A percentile compares a stretch with the other conserved stretches of the same genome.
Conservation (phyloP, 2,113 vertebrate genomes). For the Cervus canadensis region DNA sequence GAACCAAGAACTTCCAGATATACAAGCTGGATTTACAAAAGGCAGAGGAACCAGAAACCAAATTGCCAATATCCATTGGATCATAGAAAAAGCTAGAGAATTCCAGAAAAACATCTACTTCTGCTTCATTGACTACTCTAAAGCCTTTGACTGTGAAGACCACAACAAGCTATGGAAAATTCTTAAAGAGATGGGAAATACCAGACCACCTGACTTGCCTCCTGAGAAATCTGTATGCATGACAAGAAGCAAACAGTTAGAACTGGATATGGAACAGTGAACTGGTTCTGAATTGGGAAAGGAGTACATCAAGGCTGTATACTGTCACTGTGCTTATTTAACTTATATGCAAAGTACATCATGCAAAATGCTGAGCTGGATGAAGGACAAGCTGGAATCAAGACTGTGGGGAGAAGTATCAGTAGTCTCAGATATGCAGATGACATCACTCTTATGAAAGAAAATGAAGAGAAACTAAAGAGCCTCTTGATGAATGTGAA, state of each 20-base stretch:
- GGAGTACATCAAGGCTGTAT: background rate
- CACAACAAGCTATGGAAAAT: background rate
- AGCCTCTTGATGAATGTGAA: background rate
- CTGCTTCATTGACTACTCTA: background rate
- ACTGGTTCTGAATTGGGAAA: background rate
- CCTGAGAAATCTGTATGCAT: background rate
- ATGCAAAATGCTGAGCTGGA: background rate
- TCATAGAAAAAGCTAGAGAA: background rate
- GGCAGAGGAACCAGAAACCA: background rate
- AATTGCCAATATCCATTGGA: background rate
- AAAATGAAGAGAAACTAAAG: background rate
- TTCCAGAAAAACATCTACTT: background rate
- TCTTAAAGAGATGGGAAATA: background rate
- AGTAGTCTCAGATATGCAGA: background rate
- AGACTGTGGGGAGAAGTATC: background rate
- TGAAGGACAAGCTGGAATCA: background rate
- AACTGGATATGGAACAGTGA: background rate
- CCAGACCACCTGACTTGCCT: background rate
- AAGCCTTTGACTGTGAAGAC: background rate
- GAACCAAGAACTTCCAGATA: background rate
- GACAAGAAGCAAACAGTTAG: background rate
- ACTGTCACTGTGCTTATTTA: background rate
- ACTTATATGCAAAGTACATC: background rate
- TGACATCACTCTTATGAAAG: background rate
- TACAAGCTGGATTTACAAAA: background rate